Conservation (phyloP, 2,797 vertebrate species). For the Centropyge bicolor region DNA sequence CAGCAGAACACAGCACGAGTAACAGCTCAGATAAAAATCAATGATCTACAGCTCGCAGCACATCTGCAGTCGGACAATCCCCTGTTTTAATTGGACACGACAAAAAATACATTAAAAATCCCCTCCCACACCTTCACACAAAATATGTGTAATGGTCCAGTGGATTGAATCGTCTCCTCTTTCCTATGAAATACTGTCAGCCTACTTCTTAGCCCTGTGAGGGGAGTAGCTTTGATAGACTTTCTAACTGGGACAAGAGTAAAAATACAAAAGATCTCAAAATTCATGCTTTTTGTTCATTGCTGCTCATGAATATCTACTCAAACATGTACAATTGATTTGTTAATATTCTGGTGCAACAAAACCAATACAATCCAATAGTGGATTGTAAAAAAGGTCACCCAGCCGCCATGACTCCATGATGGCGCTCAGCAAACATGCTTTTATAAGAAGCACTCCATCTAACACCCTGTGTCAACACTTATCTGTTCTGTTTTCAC, state of each 20-base stretch:
- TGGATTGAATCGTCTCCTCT: conserved; percentile 2
- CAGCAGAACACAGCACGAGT: conserved; percentile 61
- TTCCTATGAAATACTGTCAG: conserved; percentile 3
- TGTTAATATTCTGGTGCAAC: conserved; percentile 22
- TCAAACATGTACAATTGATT: conserved; percentile 17
- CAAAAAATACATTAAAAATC: conserved; percentile 15
- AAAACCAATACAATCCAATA: conserved; percentile 41
- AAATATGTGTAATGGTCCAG: conserved; percentile 23
- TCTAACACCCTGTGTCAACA: conserved; percentile 70
- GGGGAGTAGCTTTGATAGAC: not conserved
- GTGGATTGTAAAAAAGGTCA: conserved; percentile 61
- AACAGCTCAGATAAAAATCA: conserved; percentile 74
- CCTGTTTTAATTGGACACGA: conserved; percentile 50
- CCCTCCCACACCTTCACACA: conserved; percentile 13
- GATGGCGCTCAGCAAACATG: conserved; percentile 40
- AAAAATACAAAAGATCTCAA: not conserved
- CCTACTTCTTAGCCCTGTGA: not conserved
- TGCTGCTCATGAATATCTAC: not conserved
- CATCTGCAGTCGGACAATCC: conserved; percentile 52
- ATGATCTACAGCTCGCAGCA: conserved; percentile 69
- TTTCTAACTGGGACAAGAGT: conserved; percentile 20
- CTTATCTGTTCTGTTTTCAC: conserved; percentile 63
- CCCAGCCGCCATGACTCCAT: conserved; percentile 16
- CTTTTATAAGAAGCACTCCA: conserved; percentile 42
- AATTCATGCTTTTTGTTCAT: not conserved